These are phyloP conservation scores for Mesoligia furuncula DNA, from an alignment of 2,888 invertebrate species.

Conservation along the genomic window DNA sequence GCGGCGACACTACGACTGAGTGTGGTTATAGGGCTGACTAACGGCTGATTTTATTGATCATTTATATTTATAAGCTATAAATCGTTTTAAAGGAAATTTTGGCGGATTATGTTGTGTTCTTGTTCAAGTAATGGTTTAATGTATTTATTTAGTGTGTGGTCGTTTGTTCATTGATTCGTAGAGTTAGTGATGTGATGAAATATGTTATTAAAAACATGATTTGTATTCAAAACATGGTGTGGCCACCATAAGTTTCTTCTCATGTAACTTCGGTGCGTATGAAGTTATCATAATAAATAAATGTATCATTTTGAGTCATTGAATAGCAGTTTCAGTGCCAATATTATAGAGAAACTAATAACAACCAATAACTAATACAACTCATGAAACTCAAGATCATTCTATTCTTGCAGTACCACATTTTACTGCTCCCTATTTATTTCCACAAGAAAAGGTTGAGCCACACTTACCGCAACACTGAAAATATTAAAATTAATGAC, in stretches of 20 bases:
- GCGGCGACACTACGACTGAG: constrained; percentile 73
- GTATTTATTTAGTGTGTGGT: background rate
- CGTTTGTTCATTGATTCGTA: background rate
- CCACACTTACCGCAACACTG: constrained; percentile 13
- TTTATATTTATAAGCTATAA: constrained; percentile 45
- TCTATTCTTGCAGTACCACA: constrained; percentile 12
- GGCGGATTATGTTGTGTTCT: background rate
- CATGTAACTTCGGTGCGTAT: background rate
- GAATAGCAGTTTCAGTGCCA: constrained; percentile 15
- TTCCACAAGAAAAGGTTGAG: constrained; percentile 12
- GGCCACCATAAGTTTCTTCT: background rate
- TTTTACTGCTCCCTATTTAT: constrained; percentile 16
- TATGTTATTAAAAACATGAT: background rate
- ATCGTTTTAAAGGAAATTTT: constrained; percentile 44
- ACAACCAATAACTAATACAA: background rate
- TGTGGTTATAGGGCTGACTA: constrained; percentile 62
- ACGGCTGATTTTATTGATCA: constrained; percentile 39
- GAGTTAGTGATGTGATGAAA: background rate
- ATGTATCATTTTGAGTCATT: background rate
- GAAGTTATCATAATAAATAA: constrained; percentile 1
- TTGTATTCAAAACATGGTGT: constrained; percentile 3
- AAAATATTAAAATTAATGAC: constrained; percentile 48
- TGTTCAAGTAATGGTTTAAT: constrained; percentile 1
- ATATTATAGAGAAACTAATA: background rate
- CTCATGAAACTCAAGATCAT: constrained; percentile 23